Evolutionary conservation across 2,113 vertebrate species (phyloP), one percentile per base, ranked within the genome.

Genomic region (Rafetus swinhoei): DNA sequence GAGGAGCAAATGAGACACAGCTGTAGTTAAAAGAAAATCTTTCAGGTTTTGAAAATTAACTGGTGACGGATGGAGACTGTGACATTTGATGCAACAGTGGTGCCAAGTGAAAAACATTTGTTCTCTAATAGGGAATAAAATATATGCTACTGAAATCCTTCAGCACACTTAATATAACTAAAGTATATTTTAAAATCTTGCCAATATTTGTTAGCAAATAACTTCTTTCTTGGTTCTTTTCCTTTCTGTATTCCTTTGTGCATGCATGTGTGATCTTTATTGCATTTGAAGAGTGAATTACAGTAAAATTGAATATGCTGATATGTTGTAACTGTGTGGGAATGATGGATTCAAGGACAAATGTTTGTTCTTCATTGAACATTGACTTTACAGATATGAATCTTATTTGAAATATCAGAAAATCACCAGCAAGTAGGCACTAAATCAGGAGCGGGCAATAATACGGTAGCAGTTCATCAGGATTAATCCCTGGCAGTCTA

Each of bases 21-120:
- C 93, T 97, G 96, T 93, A 96, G 95, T 96, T 91, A 87, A 96
- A 96, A 94, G 60, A 89, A 89, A 96, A 93, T 90, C 84, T 94
- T 97, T 95, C 88, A 94, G n/a, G 25, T 93, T 97, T 97, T 96
- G 92, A 90, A 96, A 92, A 92, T 57, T 59, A 93, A 72, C 76
- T 91, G 57, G 88, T 95, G 93, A 97, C 91, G 94, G 92, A 95
- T 97, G 81, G 91, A 93, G 93, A 86, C 88, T 93, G 92, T 93
- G 69, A 87, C 95, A 97, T 95, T 93, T 97, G 97, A 97, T 86
- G 80, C 60, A 95, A 92, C 56, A 86, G 80, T 90, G 53, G 86
- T 95, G 96, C 95, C 95, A 97, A 97, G 93, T 95, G 94, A 97
- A 97, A 97, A 94, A 95, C 85, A 89, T 96, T 97, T 97, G 90